phyloP scores from a whole-genome alignment of 1,140 invertebrate species.

The Apis laboriosa region DNA sequence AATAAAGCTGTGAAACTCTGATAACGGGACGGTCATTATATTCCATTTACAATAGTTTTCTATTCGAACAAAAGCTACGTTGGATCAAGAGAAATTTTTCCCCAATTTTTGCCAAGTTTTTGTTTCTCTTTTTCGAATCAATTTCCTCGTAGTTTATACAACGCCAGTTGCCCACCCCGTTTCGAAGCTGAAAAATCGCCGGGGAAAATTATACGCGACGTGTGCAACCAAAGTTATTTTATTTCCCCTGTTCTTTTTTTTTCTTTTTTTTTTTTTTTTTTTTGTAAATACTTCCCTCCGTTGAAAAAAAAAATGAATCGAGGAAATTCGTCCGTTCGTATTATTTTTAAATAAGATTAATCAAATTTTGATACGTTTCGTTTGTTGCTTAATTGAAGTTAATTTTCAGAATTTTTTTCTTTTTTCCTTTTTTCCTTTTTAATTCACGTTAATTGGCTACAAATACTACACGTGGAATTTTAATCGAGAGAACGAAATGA shows the following conservation, averaged over 20 bases:
- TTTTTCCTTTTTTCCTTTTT: no score
- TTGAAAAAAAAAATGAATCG: not conserved
- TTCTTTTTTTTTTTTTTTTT: no score
- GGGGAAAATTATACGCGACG: not conserved
- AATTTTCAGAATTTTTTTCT: no score
- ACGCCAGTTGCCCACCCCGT: no score
- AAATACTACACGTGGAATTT: not conserved
- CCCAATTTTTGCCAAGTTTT: slow-evolving; percentile 8
- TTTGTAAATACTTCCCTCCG: not conserved
- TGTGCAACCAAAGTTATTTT: not conserved
- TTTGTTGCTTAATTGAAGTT: no score
- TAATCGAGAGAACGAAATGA: no score
- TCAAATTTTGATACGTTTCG: not conserved
- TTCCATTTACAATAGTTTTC: slow-evolving; percentile 12
- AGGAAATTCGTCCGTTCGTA: not conserved
- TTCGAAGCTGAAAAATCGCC: not conserved
- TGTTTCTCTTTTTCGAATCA: slow-evolving; percentile 12
- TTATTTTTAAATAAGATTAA: not conserved
- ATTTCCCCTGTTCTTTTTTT: not conserved
- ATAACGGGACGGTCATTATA: slow-evolving; percentile 29
- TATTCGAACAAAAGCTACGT: not conserved
- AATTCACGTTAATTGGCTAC: not conserved
- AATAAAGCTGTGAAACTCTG: slow-evolving; percentile 37
- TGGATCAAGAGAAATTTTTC: slow-evolving; percentile 3
- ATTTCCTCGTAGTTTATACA: slow-evolving; percentile 4